Evolutionary conservation across 1,140 invertebrate species (phyloP).

Genomic region (Drosophila chauvacae): DNA sequence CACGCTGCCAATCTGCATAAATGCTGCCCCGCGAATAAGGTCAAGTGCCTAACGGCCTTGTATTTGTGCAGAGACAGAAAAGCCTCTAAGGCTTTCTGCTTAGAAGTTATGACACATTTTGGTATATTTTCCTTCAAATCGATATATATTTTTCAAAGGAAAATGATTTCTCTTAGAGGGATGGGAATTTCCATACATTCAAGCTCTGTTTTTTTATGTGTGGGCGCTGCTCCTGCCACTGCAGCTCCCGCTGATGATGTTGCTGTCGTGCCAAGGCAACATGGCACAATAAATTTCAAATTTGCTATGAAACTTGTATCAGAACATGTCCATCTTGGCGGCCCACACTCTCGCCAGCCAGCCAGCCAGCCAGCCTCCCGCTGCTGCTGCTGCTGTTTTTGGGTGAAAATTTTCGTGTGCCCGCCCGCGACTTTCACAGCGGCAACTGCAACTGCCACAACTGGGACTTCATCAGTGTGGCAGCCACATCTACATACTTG

Average conservation of each 20-base stretch:
- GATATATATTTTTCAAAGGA: background rate
- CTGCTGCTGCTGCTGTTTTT: constrained; percentile 19
- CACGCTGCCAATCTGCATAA: constrained; percentile 71
- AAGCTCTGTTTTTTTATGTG: constrained; percentile 12
- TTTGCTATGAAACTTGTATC: constrained; percentile 81
- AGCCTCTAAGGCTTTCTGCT: no score
- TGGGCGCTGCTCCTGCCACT: constrained; percentile 57
- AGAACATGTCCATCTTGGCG: constrained; percentile 79
- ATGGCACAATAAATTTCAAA: constrained; percentile 78
- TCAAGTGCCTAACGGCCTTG: constrained; percentile 50
- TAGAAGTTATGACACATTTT: background rate
- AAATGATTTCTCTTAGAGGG: no score
- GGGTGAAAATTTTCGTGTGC: constrained; percentile 65
- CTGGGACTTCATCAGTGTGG: constrained; percentile 16
- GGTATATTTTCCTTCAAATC: background rate
- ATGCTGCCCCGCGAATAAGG: constrained; percentile 65
- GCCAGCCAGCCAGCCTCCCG: constrained; percentile 2
- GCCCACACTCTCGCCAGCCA: constrained; percentile 52
- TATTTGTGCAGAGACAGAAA: constrained; percentile 15
- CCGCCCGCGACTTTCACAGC: constrained; percentile 56
- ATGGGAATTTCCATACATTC: background rate
- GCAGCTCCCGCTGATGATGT: constrained; percentile 48
- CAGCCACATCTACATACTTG: constrained; percentile 6
- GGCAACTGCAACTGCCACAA: constrained; percentile 27
- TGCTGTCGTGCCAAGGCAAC: constrained; percentile 51